phyloP scores from a whole-genome alignment of 2,797 vertebrate genomes.

The Fistularia tabacaria region DNA sequence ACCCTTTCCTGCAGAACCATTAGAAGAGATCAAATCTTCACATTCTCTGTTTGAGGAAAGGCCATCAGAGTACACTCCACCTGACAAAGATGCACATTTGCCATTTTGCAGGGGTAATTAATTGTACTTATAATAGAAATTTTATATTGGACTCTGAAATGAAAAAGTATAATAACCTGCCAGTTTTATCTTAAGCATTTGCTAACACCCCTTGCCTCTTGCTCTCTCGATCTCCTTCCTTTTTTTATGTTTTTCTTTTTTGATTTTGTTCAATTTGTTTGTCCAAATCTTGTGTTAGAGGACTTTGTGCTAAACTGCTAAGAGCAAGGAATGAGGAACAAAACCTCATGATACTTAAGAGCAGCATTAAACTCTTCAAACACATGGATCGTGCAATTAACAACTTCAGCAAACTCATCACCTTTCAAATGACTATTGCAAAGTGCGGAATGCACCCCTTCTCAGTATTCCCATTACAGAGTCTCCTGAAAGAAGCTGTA shows the following conservation, averaged over 20 bases:
- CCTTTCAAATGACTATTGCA: too few species aligned
- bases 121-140: conserved; percentile 99
- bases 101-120: conserved; percentile 99
- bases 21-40: conserved; percentile 99
- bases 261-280: background rate
- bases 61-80: conserved; percentile 99
- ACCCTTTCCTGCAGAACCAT: conserved; percentile 99
- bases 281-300: background rate
- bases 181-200: conserved; percentile 94
- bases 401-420: too few species aligned
- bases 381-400: too few species aligned
- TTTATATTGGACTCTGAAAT: conserved; percentile 99
- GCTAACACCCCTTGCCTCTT: conserved; percentile 67
- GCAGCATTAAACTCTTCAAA: too few species aligned
- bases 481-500: too few species aligned
- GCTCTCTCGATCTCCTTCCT: conserved; percentile 30
- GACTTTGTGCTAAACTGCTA: too few species aligned
- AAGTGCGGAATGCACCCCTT: too few species aligned
- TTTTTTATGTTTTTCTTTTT: conserved; percentile 41
- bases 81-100: conserved; percentile 99
- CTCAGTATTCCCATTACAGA: too few species aligned
- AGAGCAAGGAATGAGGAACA: too few species aligned
- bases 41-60: conserved; percentile 99
- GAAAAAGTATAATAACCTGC: conserved; percentile 97
- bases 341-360: too few species aligned